Evolutionary conservation across 2,113 vertebrate species (phyloP), one percentile per base, ranked within the genome.

Genomic region (Chloropsis cyanopogon): DNA sequence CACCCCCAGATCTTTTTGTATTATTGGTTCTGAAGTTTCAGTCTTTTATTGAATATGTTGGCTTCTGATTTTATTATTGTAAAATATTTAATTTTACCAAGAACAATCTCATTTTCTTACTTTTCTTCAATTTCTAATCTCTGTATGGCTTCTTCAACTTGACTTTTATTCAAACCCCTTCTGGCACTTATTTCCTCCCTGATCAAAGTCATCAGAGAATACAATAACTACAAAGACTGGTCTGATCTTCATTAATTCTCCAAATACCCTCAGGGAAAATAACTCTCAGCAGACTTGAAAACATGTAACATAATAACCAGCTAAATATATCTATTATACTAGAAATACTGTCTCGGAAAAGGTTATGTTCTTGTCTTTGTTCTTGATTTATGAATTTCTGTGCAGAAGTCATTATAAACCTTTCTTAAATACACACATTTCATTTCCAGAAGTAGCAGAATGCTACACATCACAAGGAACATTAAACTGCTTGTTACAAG

Each of bases 181-280:
- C 85, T 93, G 94, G 93, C 93, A 95, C 57, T 86, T 92, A 88
- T 90, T 96, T 95, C 64, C 18, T 88, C 56, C 37, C 15, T 75
- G 68, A 93, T 96, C 85, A 94, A 97, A 96, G 90, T 78, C 78
- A 96, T 90, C 93, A 95, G 71, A 5, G 7, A 90, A 78, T 78
- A 92, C 64, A 95, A 93, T 93, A 94, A 94, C 90, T 86, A 93
- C 72, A 93, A 94, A 94, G 82, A 88, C 88, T 81, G 53, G 71
- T 75, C 72, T 96, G 90, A 96, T 95, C 82, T 90, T 91, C 93
- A 96, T 95, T 97, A 92, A 96, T 97, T 95, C 76, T 86, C 68
- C 16, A 95, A 88, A 96, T 57, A 81, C 56, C 92, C 82, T 94
- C 71, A 90, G 92, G 93, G 85, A 93, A 90, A 93, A 96, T 64